Conservation (phyloP, 2,113 vertebrate genomes). For the Fregata magnificens region DNA sequence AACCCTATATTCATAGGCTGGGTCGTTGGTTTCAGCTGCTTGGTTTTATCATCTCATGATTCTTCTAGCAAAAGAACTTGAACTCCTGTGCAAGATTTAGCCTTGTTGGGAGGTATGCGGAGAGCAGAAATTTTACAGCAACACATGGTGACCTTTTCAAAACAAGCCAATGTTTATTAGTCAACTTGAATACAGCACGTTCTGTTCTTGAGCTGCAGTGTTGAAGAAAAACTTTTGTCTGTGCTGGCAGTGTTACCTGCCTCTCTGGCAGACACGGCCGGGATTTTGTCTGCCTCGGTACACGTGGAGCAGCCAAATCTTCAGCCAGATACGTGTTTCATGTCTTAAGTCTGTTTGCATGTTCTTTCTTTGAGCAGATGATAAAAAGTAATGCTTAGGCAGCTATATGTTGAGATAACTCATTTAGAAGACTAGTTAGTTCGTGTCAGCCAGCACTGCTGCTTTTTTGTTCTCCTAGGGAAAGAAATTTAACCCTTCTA, state of each 20-base stretch:
- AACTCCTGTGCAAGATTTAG: not conserved
- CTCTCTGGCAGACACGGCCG: fast-evolving
- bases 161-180: not conserved
- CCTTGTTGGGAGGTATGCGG: not conserved
- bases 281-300: not conserved
- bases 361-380: not conserved
- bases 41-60: not conserved
- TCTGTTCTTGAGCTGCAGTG: not conserved
- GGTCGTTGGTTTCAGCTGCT: not conserved
- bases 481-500: not conserved
- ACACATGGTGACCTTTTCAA: not conserved
- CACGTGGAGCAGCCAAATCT: fast-evolving
- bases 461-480: not conserved
- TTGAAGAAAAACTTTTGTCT: not conserved
- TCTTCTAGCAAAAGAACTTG: not conserved
- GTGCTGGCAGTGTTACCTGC: not conserved
- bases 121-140: not conserved
- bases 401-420: not conserved
- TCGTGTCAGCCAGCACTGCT: not conserved
- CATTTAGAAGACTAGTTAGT: not conserved
- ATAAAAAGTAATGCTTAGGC: not conserved
- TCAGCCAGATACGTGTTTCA: not conserved
- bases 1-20: not conserved
- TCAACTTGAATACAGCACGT: not conserved
- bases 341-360: not conserved